Evolutionary conservation across 2,888 invertebrate genomes (phyloP), one percentile per base, ranked within the genome.

Genomic region (Petrolisthes cinctipes): DNA sequence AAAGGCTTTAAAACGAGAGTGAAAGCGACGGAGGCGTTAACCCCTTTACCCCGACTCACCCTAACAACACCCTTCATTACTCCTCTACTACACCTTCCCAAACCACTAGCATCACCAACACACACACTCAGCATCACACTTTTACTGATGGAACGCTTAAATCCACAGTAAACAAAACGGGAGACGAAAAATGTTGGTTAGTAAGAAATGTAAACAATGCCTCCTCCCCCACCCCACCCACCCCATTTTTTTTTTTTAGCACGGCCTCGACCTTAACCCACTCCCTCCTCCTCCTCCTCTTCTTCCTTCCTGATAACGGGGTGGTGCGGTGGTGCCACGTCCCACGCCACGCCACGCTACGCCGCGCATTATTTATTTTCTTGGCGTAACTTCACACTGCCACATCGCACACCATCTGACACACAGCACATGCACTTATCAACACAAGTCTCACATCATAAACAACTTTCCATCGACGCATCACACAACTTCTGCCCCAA

Each of bases 221-320:
- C 37, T 37, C 37, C 37, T 37, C 37, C 37, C 37, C 37, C 37
- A 37, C 37, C 37, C 37, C 37, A 37, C 37, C 0, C 37, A 37
- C 37, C 37, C 37, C 4, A 4, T 71, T 71, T 71, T 4, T 71
- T n/a, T n/a, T n/a, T 61, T 61, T 61, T 11, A 61, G 61, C 17
- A 1, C 71, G 71, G 20, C 71, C 71, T 71, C 20, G 17, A 71
- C 71, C 71, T 71, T n/a, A 71, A 71, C 71, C 71, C 71, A 71
- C 71, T 71, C 71, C 14, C 71, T 20, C 37, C 37, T 37, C 37
- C 37, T 37, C 37, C 37, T 37, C 37, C 37, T 37, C 37, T 37
- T 37, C 37, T 37, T 37, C 20, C n/a, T 11, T 6, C 20, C 71
- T 71, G 71, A 71, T 71, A 71, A 71, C 71, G 20, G 37, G 37